Base-by-base conservation (phyloP, 2,113 vertebrate genomes). In the Zootoca vivipara region DNA sequence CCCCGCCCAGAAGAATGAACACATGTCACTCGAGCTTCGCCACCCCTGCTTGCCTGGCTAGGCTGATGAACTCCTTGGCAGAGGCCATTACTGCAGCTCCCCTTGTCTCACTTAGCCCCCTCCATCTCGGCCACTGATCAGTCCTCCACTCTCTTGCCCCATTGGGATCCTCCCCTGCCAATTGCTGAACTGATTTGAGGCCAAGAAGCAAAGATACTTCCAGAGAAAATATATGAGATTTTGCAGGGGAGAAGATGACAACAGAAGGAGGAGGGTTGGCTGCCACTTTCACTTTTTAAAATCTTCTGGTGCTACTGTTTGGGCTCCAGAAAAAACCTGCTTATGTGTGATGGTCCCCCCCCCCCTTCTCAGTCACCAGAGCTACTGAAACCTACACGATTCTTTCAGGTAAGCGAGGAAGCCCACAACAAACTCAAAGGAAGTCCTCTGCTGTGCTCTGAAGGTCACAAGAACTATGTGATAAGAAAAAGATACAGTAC, bases 1-100 rank as follows among this genome's bases (percentile, higher is more conserved):
- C 3, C 77, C 69, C 33, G 52, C n/a, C 42, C 35, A 18, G 20
- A 16, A 13, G 64, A 92, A 72, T 69, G 28, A 20, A 40, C 3
- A 85, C 87, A 86, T 58, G 22, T 33, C 85, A 78, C 38, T 83
- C 86, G 28, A 72, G 69, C 24, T 88, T 70, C 3, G 33, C 70
- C n/a, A 26, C 46, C 46, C 46, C 46, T 52, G 46, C 46, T 52
- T 52, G 46, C 46, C 10, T 52, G 46, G 46, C 46, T 52, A 52
- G 46, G 46, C 46, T 12, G 46, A 12, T 52, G 46, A 12, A 52
- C 46, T 52, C 46, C 46, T 52, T 12, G 46, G 46, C 46, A 52
- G 46, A 52, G 0, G 46, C 46, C 46, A 52, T 52, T 52, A 0
- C 46, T 52, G 46, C 46, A 52, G 10, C 10, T 52, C 46, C 46